Evolutionary conservation across 2,797 vertebrate species (phyloP).

Genomic region (Anabacerthia variegaticeps): DNA sequence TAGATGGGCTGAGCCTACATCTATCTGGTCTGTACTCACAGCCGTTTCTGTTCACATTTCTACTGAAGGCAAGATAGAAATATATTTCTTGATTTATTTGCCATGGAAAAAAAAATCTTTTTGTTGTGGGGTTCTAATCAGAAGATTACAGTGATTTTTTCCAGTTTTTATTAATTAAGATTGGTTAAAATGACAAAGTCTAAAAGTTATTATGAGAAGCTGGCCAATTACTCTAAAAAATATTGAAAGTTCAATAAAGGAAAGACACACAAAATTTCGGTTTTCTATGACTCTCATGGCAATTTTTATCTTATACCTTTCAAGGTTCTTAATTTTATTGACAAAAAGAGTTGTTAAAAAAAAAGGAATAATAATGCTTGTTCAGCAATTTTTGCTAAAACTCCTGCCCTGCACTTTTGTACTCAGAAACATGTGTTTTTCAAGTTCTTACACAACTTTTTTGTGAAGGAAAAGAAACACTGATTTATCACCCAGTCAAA

Average conservation of each 20-base stretch:
- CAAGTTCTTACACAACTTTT: background rate
- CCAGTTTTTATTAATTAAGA: background rate
- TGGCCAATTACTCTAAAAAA: background rate
- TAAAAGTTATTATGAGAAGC: background rate
- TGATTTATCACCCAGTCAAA: constrained; percentile 32
- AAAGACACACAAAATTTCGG: background rate
- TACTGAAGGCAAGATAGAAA: background rate
- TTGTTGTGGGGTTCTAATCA: background rate
- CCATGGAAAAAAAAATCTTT: background rate
- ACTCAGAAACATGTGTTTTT: background rate
- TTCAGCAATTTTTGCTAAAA: background rate
- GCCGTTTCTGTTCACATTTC: background rate
- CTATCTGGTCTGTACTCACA: background rate
- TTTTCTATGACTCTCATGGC: background rate
- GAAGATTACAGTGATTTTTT: background rate
- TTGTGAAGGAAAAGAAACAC: background rate
- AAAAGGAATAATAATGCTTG: background rate
- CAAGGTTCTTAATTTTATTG: background rate
- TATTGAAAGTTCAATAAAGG: background rate
- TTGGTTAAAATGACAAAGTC: background rate
- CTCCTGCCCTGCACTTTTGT: background rate
- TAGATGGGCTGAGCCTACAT: background rate
- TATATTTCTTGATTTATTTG: background rate
- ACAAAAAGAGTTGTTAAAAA: background rate
- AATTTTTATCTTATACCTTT: background rate